These are phyloP conservation scores for Epizoanthus stellaris DNA, from an alignment of 92 coral and sea anemone species.

Conservation along the genomic window DNA sequence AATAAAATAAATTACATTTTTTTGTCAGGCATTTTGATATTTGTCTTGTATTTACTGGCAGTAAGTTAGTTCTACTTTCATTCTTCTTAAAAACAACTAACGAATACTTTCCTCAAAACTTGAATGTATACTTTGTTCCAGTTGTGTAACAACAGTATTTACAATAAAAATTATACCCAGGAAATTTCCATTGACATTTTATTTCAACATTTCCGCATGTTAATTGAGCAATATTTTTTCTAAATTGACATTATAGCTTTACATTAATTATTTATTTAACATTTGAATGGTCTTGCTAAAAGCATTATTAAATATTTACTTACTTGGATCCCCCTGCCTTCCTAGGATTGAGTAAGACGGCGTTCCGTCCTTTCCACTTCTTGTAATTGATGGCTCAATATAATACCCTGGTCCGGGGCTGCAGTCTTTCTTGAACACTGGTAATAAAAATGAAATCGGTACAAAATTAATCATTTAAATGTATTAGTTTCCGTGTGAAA, in stretches of 20 bases:
- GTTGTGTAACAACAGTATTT: too few species aligned
- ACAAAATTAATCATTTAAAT: background rate
- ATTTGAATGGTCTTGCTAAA: background rate
- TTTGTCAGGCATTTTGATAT: too few species aligned
- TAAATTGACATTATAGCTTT: background rate
- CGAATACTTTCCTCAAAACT: too few species aligned
- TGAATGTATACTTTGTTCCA: too few species aligned
- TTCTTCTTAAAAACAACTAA: too few species aligned
- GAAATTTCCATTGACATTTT: too few species aligned
- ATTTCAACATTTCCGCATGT: too few species aligned
- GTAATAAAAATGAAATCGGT: slow-evolving; percentile 11
- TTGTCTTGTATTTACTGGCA: too few species aligned
- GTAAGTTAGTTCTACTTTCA: too few species aligned
- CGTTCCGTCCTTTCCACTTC: slow-evolving; percentile 89
- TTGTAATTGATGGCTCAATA: slow-evolving; percentile 77
- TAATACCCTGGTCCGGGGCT: slow-evolving; percentile 96
- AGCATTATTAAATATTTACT: slow-evolving; percentile 43
- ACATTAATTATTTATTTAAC: background rate
- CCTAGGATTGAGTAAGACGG: slow-evolving; percentile 90
- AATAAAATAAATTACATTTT: too few species aligned
- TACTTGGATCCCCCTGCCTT: slow-evolving; percentile 84
- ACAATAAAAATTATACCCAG: too few species aligned
- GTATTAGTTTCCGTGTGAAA: background rate
- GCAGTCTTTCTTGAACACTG: slow-evolving; percentile 96
- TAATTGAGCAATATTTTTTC: background rate